Percentiles rank a stretch among this genome's conserved stretches.
Conservation (phyloP, 2,888 invertebrate species). For the Nebria brevicollis region DNA sequence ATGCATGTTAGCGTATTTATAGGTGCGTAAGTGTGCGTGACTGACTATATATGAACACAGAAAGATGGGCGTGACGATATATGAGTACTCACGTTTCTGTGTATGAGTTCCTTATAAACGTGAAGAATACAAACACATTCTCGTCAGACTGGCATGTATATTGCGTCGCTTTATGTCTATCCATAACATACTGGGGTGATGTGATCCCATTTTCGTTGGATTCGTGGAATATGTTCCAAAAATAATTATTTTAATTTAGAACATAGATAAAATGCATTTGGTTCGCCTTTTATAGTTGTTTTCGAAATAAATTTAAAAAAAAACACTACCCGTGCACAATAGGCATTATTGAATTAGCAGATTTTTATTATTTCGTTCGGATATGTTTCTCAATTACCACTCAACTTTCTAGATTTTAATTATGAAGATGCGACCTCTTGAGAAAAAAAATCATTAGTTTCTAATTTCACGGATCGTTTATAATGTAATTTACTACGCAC, state of each 20-base stretch:
- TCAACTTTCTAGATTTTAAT: neutral
- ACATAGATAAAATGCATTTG: neutral
- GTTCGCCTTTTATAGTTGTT: too few species aligned
- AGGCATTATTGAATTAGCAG: too few species aligned
- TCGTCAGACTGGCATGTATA: neutral
- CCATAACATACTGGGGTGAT: neutral
- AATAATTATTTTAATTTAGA: neutral
- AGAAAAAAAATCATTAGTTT: neutral
- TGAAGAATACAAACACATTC: neutral
- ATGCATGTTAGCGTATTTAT: constrained; percentile 16
- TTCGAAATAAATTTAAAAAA: too few species aligned
- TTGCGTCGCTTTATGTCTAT: neutral
- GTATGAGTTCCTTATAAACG: constrained; percentile 15
- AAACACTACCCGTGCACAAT: too few species aligned
- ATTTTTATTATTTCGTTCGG: too few species aligned
- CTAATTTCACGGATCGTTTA: constrained; percentile 1
- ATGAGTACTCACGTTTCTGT: neutral
- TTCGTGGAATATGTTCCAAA: neutral
- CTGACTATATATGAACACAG: neutral
- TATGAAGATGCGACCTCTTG: neutral
- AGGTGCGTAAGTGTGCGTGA: constrained; percentile 5
- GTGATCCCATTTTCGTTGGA: neutral
- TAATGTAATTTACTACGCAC: constrained; percentile 1
- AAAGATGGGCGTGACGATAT: neutral
- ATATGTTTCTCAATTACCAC: neutral